Percentiles rank a stretch among this genome's conserved stretches.
Conservation (phyloP, 2,113 vertebrate species). For the Micromys minutus region DNA sequence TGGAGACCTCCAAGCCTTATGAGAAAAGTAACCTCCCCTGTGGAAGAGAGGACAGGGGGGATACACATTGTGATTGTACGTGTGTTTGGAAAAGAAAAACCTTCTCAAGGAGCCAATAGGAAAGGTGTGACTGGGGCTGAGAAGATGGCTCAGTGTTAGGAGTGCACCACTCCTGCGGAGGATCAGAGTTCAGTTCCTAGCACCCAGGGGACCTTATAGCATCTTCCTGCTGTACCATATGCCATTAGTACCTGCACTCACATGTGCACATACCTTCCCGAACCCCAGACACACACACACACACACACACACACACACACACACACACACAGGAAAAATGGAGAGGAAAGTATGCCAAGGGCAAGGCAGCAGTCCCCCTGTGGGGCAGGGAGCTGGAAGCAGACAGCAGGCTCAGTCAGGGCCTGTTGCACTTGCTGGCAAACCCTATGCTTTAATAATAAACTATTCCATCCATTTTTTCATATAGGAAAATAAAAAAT, state of each 20-base stretch:
- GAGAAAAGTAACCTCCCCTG: too few species aligned
- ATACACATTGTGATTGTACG: not conserved
- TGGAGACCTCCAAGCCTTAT: not conserved
- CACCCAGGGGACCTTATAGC: not conserved
- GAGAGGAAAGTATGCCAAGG: not conserved
- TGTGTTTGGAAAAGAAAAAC: not conserved
- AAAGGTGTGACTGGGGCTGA: too few species aligned
- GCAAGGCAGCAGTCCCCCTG: not conserved
- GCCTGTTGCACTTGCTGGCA: not conserved
- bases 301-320: not conserved
- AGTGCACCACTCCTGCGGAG: not conserved
- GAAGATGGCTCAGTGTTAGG: not conserved
- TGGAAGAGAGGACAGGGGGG: not conserved
- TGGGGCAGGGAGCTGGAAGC: not conserved
- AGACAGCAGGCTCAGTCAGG: not conserved
- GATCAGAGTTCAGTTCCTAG: not conserved
- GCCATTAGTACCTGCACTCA: not conserved
- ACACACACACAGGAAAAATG: not conserved
- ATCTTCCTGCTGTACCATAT: not conserved
- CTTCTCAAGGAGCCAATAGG: too few species aligned
- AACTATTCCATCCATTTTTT: not conserved
- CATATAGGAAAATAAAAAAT: not conserved
- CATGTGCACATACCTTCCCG: not conserved
- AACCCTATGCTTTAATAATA: not conserved
- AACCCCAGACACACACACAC: not conserved